Evolutionary conservation across 2,888 invertebrate species (phyloP).

Genomic region (Ephialtes manifestator): DNA sequence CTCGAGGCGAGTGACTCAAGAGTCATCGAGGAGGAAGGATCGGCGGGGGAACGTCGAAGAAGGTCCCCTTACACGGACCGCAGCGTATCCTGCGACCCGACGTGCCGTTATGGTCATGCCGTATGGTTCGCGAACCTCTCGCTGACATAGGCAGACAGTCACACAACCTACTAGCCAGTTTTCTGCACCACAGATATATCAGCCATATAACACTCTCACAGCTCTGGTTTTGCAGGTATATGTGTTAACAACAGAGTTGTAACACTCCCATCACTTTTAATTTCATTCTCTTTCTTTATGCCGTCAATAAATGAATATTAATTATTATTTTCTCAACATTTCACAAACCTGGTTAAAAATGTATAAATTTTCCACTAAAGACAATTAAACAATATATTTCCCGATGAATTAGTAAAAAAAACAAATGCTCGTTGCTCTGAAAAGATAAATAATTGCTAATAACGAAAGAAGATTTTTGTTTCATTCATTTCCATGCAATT

Average conservation of each 20-base stretch:
- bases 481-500: no score
- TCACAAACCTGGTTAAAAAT: no score
- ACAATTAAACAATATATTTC: no score
- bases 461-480: no score
- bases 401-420: no score
- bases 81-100: constrained; percentile 67
- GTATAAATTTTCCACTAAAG: no score
- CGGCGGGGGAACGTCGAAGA: constrained; percentile 54
- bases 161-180: background rate
- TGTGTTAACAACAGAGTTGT: background rate
- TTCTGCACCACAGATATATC: background rate
- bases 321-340: no score
- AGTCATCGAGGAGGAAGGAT: constrained; percentile 31
- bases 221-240: background rate
- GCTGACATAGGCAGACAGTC: constrained; percentile 27
- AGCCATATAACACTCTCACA: background rate
- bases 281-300: no score
- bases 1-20: constrained; percentile 43
- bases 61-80: constrained; percentile 69
- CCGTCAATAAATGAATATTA: no score
- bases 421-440: no score
- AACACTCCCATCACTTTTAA: background rate
- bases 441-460: no score
- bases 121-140: constrained; percentile 59
- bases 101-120: constrained; percentile 71